Evolutionary conservation across 1,140 invertebrate species (phyloP).

Genomic region (Lepidotrigona ventralis): DNA sequence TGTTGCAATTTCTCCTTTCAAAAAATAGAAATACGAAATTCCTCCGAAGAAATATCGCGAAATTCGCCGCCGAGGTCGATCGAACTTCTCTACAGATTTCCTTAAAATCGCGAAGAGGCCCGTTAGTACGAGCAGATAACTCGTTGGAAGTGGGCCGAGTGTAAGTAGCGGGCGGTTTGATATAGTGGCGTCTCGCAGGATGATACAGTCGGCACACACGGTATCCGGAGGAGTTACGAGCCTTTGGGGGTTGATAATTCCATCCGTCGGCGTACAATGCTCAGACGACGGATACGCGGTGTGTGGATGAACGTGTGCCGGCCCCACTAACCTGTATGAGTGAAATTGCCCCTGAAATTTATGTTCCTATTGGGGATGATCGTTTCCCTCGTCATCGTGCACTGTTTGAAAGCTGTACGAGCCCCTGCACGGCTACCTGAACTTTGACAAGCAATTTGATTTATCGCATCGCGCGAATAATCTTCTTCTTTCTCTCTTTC

Average conservation of each 20-base stretch:
- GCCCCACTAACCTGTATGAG: slow-evolving; percentile 48
- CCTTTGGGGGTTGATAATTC: slow-evolving; percentile 73
- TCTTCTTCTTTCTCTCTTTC: neutral
- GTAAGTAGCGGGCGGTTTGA: slow-evolving; percentile 32
- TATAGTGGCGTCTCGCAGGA: slow-evolving; percentile 21
- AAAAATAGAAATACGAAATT: too few relatives aligned
- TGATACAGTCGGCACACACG: slow-evolving; percentile 48
- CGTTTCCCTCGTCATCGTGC: slow-evolving; percentile 44
- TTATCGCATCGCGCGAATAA: neutral
- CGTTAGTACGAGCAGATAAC: neutral
- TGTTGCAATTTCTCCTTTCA: too few relatives aligned
- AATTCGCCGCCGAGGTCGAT: too few relatives aligned
- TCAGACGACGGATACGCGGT: slow-evolving; percentile 49
- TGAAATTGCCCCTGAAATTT: slow-evolving; percentile 64
- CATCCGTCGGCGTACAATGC: slow-evolving; percentile 61
- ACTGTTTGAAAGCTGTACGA: slow-evolving; percentile 22
- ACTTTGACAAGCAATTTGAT: slow-evolving; percentile 20
- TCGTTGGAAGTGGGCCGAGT: neutral
- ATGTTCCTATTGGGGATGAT: slow-evolving; percentile 65
- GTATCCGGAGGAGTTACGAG: slow-evolving; percentile 68
- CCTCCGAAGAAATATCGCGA: too few relatives aligned
- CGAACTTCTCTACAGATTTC: too few relatives aligned
- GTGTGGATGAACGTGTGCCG: slow-evolving; percentile 33
- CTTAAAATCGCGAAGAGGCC: too few relatives aligned
- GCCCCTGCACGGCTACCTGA: slow-evolving; percentile 11